Conservation (phyloP, 2,113 vertebrate species). For the Psephotus haematonotus region DNA sequence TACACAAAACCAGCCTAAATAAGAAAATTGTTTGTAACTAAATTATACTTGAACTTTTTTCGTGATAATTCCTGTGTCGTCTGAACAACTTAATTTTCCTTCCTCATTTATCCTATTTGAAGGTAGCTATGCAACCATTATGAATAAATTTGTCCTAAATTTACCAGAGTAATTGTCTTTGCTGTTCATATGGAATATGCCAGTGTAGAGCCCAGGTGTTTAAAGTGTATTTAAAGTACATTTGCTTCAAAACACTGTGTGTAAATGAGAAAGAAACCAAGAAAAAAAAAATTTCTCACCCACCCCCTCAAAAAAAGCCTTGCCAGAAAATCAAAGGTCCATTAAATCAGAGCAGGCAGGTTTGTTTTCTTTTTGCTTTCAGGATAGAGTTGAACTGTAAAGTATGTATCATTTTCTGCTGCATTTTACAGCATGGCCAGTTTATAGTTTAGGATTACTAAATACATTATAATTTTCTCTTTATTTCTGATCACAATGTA, state of each 20-base stretch:
- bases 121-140: background rate
- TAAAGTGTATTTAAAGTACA: background rate
- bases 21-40: background rate
- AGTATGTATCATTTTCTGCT: background rate
- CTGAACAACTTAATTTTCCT: background rate
- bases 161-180: background rate
- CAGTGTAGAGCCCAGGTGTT: background rate
- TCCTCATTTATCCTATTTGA: background rate
- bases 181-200: background rate
- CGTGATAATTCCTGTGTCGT: background rate
- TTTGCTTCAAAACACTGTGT: background rate
- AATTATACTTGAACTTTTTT: background rate
- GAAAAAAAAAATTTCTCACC: rapidly evolving
- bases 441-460: background rate
- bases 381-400: background rate
- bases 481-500: background rate
- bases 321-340: background rate
- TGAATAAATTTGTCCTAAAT: background rate
- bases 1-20: background rate
- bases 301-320: rapidly evolving
- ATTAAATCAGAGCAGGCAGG: background rate
- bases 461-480: background rate
- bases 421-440: background rate
- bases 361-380: background rate
- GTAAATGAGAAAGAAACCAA: rapidly evolving